Conservation (phyloP, 1,140 invertebrate species). For the Hyles euphorbiae region DNA sequence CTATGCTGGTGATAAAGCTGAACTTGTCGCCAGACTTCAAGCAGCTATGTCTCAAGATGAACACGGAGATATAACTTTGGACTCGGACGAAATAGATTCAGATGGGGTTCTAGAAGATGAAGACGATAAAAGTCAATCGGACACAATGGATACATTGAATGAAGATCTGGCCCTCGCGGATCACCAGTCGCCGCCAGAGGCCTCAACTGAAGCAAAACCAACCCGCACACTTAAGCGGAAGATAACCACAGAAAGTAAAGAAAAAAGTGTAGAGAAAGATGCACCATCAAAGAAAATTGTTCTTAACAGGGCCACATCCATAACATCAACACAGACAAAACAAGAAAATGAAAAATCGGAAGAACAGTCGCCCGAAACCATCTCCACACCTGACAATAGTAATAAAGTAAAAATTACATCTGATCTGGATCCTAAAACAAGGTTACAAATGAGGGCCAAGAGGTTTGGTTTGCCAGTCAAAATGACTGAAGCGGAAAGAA, state of each 20-base stretch:
- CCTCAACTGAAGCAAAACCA: constrained; percentile 38
- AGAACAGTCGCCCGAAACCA: constrained; percentile 22
- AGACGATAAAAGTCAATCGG: constrained; percentile 73
- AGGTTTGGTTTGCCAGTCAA: constrained; percentile 83
- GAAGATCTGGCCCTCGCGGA: constrained; percentile 68
- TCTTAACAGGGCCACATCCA: constrained; percentile 80
- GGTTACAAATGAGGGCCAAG: constrained; percentile 85
- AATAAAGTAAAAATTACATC: constrained; percentile 76
- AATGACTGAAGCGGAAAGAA: constrained; percentile 76
- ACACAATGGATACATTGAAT: constrained; percentile 60
- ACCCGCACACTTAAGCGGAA: constrained; percentile 59
- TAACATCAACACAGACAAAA: constrained; percentile 52
- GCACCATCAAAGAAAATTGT: constrained; percentile 77
- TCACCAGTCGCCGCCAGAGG: constrained; percentile 31
- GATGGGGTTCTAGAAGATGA: constrained; percentile 76
- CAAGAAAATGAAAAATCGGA: constrained; percentile 27
- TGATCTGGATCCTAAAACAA: constrained; percentile 80
- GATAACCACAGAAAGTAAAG: constrained; percentile 45
- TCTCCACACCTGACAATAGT: constrained; percentile 18
- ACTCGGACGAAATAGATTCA: constrained; percentile 70
- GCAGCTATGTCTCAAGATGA: constrained; percentile 75
- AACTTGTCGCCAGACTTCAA: constrained; percentile 85
- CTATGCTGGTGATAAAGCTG: constrained; percentile 86
- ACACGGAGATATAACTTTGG: constrained; percentile 60
- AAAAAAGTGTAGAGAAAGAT: constrained; percentile 37